Percentiles rank a stretch among this genome's conserved stretches.
Evolutionary conservation across 1,140 invertebrate genomes (phyloP).

Genomic region (Drosophila neocordata): DNA sequence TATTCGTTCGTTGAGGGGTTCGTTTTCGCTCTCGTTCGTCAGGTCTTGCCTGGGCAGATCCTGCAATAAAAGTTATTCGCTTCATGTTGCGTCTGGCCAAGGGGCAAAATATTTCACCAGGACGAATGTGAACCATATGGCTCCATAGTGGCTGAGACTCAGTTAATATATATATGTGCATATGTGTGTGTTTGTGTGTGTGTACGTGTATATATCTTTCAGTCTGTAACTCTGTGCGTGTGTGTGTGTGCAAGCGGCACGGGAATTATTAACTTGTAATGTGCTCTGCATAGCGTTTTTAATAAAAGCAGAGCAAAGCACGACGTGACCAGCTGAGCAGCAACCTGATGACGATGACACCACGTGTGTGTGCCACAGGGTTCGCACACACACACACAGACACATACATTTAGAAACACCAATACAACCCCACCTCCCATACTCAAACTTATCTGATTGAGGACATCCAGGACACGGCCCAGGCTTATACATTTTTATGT

Average conservation of each 20-base stretch:
- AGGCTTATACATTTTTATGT: slow-evolving; percentile 76
- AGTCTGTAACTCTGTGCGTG: slow-evolving; percentile 24
- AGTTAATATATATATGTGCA: slow-evolving; percentile 1
- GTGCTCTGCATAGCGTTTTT: slow-evolving; percentile 81
- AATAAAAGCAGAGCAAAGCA: slow-evolving; percentile 72
- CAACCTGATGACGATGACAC: slow-evolving; percentile 71
- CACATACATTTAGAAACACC: neutral
- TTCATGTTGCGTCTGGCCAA: slow-evolving; percentile 70
- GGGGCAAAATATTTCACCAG: slow-evolving; percentile 68
- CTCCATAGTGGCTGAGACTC: slow-evolving; percentile 47
- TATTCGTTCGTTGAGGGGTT: slow-evolving; percentile 45
- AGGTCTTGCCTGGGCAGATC: slow-evolving; percentile 12
- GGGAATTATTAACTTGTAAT: slow-evolving; percentile 82
- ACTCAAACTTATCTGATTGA: neutral
- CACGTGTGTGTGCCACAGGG: slow-evolving; percentile 65
- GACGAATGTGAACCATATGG: slow-evolving; percentile 68
- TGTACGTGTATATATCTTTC: slow-evolving; percentile 24
- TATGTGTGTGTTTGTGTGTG: slow-evolving; percentile 21
- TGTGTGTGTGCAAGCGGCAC: slow-evolving; percentile 41
- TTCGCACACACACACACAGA: slow-evolving; percentile 26
- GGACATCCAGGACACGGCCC: slow-evolving; percentile 17
- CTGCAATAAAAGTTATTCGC: slow-evolving; percentile 78
- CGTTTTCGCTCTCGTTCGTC: no score
- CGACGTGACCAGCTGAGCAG: slow-evolving; percentile 66
- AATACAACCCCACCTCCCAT: no score